These are phyloP conservation scores for Chaetogeoica ovagalla DNA, from an alignment of 2,888 invertebrate species.

Conservation along the genomic window DNA sequence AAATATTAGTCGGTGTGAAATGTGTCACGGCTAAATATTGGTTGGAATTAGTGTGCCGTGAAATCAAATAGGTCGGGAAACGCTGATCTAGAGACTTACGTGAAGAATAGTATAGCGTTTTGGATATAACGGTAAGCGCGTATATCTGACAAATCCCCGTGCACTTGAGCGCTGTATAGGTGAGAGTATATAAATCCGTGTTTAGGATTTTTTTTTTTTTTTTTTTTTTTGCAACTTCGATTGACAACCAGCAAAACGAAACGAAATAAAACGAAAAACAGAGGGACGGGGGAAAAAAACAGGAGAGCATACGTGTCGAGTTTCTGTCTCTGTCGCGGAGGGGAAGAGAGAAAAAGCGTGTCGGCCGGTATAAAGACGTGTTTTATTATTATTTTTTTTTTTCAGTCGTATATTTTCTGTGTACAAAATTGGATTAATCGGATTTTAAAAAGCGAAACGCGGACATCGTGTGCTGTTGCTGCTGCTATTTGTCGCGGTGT, in stretches of 20 bases:
- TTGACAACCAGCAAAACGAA: slow-evolving; percentile 1
- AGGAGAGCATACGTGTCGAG: background rate
- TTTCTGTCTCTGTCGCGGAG: too few species aligned
- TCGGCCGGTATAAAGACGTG: too few species aligned
- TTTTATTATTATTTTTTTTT: too few species aligned
- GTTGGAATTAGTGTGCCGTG: too few species aligned
- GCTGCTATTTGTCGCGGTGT: background rate
- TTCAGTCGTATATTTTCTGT: background rate
- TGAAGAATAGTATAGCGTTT: too few species aligned
- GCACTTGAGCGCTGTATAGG: background rate
- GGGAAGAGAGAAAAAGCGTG: background rate
- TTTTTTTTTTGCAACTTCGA: slow-evolving; percentile 15
- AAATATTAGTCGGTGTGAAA: too few species aligned
- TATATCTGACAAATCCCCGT: slow-evolving; percentile 5
- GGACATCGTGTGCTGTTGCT: background rate
- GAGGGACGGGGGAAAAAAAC: background rate
- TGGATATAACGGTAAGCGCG: background rate
- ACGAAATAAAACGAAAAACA: background rate
- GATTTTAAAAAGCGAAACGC: background rate
- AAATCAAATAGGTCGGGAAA: too few species aligned
- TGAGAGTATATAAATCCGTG: slow-evolving; percentile 39
- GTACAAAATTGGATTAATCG: slow-evolving; percentile 10
- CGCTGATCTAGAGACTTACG: too few species aligned
- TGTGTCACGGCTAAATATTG: too few species aligned
- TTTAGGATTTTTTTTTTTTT: slow-evolving; percentile 21